These are phyloP conservation scores for Catocala fraxini DNA, from an alignment of 2,888 invertebrate species.

Conservation along the genomic window DNA sequence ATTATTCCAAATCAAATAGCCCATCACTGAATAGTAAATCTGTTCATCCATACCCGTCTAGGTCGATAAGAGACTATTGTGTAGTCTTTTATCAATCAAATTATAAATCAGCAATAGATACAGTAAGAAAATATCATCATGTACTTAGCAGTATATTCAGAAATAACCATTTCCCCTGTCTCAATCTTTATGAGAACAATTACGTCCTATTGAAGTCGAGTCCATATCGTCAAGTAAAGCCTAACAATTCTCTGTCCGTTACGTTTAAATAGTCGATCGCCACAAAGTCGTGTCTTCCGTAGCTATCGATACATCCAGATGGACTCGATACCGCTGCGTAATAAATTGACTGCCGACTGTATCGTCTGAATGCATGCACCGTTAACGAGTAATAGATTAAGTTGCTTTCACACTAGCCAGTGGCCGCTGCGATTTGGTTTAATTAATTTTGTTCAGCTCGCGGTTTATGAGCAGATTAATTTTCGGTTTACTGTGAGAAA, in stretches of 20 bases:
- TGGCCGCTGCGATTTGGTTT: constrained; percentile 37
- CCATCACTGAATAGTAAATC: too few species aligned
- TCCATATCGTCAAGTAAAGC: constrained; percentile 31
- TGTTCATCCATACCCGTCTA: too few species aligned
- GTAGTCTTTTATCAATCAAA: too few species aligned
- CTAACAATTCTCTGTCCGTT: constrained; percentile 39
- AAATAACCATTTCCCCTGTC: constrained; percentile 2
- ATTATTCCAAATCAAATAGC: too few species aligned
- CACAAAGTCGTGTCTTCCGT: constrained; percentile 57
- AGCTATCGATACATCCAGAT: constrained; percentile 70
- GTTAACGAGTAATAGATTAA: constrained; percentile 71
- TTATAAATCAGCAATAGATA: too few species aligned
- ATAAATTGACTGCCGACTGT: constrained; percentile 78
- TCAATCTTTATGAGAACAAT: constrained; percentile 22
- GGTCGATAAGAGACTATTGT: too few species aligned
- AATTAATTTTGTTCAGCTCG: constrained; percentile 36
- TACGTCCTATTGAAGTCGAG: constrained; percentile 17
- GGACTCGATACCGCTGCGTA: constrained; percentile 71
- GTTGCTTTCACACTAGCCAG: constrained; percentile 48
- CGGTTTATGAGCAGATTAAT: constrained; percentile 16
- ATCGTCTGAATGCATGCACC: constrained; percentile 70
- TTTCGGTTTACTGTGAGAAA: constrained; percentile 18
- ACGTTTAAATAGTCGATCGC: constrained; percentile 52
- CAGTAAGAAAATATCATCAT: too few species aligned
- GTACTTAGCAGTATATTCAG: too few species aligned